Evolutionary conservation across 2,888 invertebrate species (phyloP).

Genomic region (Tipula lateralis): DNA sequence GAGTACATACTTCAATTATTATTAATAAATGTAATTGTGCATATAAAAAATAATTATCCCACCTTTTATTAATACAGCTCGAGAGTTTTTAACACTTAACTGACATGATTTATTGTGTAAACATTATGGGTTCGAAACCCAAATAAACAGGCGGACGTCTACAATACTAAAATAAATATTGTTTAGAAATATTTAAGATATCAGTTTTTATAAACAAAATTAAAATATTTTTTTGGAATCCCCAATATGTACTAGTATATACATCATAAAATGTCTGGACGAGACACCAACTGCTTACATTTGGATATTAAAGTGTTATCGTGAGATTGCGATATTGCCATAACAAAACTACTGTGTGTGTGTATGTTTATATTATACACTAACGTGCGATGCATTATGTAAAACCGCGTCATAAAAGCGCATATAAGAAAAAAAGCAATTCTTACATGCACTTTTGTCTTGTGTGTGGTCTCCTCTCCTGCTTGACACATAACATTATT

Average conservation of each 20-base stretch:
- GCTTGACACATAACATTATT: not conserved
- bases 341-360: not conserved
- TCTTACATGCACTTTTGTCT: not conserved
- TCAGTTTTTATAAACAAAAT: not conserved
- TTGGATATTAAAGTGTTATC: not conserved
- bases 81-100: not conserved
- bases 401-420: not conserved
- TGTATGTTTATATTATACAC: not conserved
- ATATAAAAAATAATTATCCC: slow-evolving; percentile 4
- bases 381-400: not conserved
- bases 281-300: not conserved
- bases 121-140: not conserved
- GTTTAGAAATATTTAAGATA: not conserved
- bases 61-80: not conserved
- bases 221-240: not conserved
- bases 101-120: not conserved
- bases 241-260: not conserved
- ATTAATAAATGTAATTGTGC: not conserved
- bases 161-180: not conserved
- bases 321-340: not conserved
- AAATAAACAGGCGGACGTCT: not conserved
- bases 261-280: not conserved
- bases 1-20: not conserved
- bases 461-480: not conserved
- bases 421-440: not conserved